Conservation (phyloP, 2,797 vertebrate species). For the Pyrocephalus nanus region DNA sequence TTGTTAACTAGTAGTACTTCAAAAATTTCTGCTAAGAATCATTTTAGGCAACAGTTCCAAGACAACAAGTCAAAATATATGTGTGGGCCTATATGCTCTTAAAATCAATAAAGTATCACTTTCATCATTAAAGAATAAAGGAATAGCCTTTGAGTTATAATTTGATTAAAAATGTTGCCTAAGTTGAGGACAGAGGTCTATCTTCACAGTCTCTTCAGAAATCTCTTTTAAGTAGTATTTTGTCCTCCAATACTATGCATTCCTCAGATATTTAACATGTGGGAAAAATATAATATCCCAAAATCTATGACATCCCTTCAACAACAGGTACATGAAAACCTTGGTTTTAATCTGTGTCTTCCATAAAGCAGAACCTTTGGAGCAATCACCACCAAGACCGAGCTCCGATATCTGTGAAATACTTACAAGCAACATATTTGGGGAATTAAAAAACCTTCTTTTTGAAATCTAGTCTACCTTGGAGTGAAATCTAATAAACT, state of each 20-base stretch:
- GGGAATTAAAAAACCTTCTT: neutral
- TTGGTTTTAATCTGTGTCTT: neutral
- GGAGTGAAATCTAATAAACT: conserved; percentile 10
- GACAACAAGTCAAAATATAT: neutral
- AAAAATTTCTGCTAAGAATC: neutral
- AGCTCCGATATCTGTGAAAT: neutral
- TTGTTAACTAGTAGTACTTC: neutral
- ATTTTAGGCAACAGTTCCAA: neutral
- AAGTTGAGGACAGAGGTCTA: neutral
- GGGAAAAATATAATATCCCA: neutral
- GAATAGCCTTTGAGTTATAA: neutral
- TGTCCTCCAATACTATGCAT: conserved; percentile 29
- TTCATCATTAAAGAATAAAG: neutral
- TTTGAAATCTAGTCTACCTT: neutral
- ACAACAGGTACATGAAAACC: neutral
- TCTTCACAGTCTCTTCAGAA: conserved; percentile 62
- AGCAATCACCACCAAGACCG: neutral
- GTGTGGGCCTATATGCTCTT: neutral
- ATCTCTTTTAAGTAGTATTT: conserved; percentile 41
- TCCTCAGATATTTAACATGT: conserved; percentile 20
- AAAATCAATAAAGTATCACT: neutral
- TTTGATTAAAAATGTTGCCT: neutral
- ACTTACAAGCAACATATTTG: neutral
- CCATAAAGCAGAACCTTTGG: neutral
- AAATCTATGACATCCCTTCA: neutral